phyloP scores from a whole-genome alignment of 2,888 invertebrate genomes.

The Acrocera orbiculus region DNA sequence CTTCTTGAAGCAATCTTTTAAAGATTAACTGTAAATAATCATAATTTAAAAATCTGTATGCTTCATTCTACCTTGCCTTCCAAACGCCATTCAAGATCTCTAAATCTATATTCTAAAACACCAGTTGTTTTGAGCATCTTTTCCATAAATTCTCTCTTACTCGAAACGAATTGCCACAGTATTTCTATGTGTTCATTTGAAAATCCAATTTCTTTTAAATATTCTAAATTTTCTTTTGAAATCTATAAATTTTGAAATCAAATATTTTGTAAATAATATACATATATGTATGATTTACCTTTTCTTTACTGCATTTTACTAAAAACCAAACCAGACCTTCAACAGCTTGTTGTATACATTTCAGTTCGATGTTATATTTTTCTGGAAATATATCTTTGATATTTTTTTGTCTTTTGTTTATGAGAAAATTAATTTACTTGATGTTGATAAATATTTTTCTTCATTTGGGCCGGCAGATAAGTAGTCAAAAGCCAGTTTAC shows the following conservation, averaged over 20 bases:
- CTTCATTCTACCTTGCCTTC: slow-evolving; percentile 30
- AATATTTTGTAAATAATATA: not conserved
- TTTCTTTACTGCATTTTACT: slow-evolving; percentile 50
- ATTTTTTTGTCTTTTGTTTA: not conserved
- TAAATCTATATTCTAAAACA: slow-evolving; percentile 22
- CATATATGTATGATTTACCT: slow-evolving; percentile 32
- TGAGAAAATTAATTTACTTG: slow-evolving; percentile 17
- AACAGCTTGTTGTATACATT: slow-evolving; percentile 37
- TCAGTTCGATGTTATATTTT: slow-evolving; percentile 35
- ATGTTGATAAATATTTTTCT: slow-evolving; percentile 36
- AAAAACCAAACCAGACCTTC: slow-evolving; percentile 57
- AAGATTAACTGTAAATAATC: not conserved
- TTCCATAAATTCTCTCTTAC: slow-evolving; percentile 24
- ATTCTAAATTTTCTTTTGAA: slow-evolving; percentile 17
- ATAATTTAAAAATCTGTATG: not conserved
- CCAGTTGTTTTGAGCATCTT: slow-evolving; percentile 26
- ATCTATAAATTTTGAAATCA: slow-evolving; percentile 4
- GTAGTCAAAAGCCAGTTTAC: slow-evolving; percentile 43
- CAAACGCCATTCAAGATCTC: slow-evolving; percentile 47
- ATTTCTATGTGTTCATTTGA: slow-evolving; percentile 21
- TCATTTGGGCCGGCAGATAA: slow-evolving; percentile 41
- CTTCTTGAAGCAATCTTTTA: slow-evolving; percentile 40
- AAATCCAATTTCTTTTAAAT: slow-evolving; percentile 17
- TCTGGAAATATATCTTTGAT: slow-evolving; percentile 17
- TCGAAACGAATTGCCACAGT: slow-evolving; percentile 24